These are phyloP conservation scores for Ophion obscuratus DNA, from an alignment of 2,888 invertebrate genomes.

Conservation along the genomic window DNA sequence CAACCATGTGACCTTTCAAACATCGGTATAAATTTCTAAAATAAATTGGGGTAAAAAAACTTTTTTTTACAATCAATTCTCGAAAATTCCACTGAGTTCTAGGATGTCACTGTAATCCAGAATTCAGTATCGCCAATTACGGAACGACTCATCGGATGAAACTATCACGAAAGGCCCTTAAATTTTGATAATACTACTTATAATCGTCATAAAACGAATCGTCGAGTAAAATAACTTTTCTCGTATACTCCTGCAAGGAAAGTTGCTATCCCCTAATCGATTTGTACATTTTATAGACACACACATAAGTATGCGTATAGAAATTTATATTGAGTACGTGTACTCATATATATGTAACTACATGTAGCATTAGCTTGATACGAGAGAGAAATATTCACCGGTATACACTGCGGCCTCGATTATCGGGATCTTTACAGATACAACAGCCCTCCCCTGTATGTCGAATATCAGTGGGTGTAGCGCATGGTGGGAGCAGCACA, in stretches of 20 bases:
- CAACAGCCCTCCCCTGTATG: no score
- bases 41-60: no score
- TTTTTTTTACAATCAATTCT: no score
- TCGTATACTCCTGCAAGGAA: conserved; percentile 23
- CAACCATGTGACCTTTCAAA: no score
- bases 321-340: conserved; percentile 13
- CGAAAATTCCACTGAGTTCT: no score
- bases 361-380: conserved; percentile 45
- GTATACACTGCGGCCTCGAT: conserved; percentile 22
- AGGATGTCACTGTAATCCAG: neutral
- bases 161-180: neutral
- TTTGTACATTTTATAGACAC: conserved; percentile 68
- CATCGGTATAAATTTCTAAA: no score
- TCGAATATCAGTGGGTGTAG: no score
- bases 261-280: conserved; percentile 53
- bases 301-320: conserved; percentile 46
- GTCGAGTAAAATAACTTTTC: conserved; percentile 4
- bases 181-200: conserved; percentile 12
- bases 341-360: conserved; percentile 25
- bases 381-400: conserved; percentile 44
- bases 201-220: conserved; percentile 22
- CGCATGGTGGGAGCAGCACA: no score
- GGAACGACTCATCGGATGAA: neutral
- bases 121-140: neutral
- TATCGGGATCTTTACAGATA: no score